These are phyloP conservation scores for Bellardia pandia DNA, from an alignment of 2,888 invertebrate genomes.

Conservation along the genomic window DNA sequence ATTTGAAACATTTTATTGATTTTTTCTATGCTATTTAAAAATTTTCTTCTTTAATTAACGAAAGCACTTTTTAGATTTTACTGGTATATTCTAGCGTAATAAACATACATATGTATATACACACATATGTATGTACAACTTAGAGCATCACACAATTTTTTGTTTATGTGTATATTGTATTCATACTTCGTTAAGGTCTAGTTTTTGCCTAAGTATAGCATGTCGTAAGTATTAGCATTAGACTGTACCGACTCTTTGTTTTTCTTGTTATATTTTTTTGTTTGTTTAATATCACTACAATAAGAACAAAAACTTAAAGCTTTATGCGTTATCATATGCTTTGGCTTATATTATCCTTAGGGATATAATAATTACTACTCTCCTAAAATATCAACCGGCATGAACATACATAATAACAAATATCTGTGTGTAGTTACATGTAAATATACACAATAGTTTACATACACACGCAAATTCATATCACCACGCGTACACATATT, in stretches of 20 bases:
- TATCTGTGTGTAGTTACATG: neutral
- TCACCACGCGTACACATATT: neutral
- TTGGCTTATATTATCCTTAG: conserved; percentile 37
- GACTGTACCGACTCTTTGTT: neutral
- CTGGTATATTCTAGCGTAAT: too few species aligned
- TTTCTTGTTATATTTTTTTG: neutral
- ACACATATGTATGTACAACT: too few species aligned
- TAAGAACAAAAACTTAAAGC: neutral
- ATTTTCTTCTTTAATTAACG: too few species aligned
- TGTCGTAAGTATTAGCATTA: neutral
- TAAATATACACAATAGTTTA: neutral
- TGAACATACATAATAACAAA: neutral
- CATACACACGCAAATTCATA: neutral
- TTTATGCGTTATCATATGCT: conserved; percentile 15
- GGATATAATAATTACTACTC: conserved; percentile 56
- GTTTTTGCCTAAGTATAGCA: too few species aligned
- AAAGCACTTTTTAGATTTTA: too few species aligned
- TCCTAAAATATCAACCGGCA: conserved; percentile 15
- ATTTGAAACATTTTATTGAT: too few species aligned
- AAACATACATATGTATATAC: too few species aligned
- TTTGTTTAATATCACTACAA: neutral
- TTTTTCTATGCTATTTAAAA: too few species aligned
- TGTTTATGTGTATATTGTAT: too few species aligned
- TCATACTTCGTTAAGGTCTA: too few species aligned
- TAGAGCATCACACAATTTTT: too few species aligned